Conservation (phyloP, 1,140 invertebrate genomes). For the Calycopis cecrops region DNA sequence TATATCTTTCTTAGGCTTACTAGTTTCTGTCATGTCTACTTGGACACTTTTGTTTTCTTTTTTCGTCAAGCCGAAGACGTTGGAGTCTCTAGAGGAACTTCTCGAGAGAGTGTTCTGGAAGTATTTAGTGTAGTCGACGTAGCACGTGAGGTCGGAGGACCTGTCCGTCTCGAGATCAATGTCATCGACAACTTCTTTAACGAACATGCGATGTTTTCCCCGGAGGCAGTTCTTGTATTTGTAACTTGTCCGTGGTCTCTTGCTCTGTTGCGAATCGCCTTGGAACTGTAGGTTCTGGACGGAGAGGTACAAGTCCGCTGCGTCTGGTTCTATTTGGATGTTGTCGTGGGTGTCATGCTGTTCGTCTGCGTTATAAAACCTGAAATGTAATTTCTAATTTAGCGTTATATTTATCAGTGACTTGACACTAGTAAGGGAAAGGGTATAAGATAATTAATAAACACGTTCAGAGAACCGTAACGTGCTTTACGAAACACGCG, state of each 20-base stretch:
- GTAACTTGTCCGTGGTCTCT: constrained; percentile 49
- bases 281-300: constrained; percentile 61
- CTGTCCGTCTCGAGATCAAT: constrained; percentile 32
- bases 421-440: too few relatives aligned
- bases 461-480: too few relatives aligned
- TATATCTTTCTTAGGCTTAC: constrained; percentile 20
- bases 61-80: constrained; percentile 22
- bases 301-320: constrained; percentile 43
- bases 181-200: constrained; percentile 51
- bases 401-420: too few relatives aligned
- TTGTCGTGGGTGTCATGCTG: constrained; percentile 24
- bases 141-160: constrained; percentile 47
- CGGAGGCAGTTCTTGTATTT: constrained; percentile 50
- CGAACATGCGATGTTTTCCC: constrained; percentile 58
- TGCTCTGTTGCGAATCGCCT: constrained; percentile 42
- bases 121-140: constrained; percentile 60
- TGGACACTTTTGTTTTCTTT: constrained; percentile 35
- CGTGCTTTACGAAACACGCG: too few relatives aligned
- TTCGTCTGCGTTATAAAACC: constrained; percentile 21
- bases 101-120: constrained; percentile 37
- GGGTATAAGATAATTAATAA: too few relatives aligned
- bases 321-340: constrained; percentile 20
- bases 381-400: constrained; percentile 25
- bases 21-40: constrained; percentile 28
- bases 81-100: constrained; percentile 45